Percentiles rank a stretch among this genome's conserved stretches.
Conservation (phyloP, 2,888 invertebrate genomes). For the Gibbula magus region DNA sequence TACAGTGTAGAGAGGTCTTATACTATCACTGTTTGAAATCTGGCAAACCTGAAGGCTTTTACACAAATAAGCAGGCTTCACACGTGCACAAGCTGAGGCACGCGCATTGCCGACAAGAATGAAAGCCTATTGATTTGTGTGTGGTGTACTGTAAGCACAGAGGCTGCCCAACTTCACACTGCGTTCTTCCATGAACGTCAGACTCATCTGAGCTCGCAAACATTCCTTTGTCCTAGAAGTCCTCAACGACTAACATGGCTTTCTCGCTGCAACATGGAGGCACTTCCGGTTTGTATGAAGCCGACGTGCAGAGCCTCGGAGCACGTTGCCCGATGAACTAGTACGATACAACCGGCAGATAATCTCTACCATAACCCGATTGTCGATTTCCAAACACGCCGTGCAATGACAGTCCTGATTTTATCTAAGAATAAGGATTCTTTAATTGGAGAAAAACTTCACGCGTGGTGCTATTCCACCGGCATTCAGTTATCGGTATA, state of each 20-base stretch:
- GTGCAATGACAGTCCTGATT: not conserved
- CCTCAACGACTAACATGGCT: not conserved
- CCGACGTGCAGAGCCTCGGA: no score
- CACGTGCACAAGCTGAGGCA: not conserved
- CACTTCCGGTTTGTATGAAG: not conserved
- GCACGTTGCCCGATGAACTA: not conserved
- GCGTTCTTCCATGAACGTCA: no score
- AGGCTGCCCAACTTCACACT: no score
- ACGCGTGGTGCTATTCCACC: no score
- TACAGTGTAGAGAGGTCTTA: constrained; percentile 10
- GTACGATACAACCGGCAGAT: not conserved
- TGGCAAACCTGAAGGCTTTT: not conserved
- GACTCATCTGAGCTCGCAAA: no score
- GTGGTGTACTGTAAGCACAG: no score
- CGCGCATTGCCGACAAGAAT: no score
- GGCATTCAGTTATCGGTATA: no score
- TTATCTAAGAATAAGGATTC: not conserved
- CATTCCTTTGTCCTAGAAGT: no score
- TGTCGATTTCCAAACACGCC: constrained; percentile 1
- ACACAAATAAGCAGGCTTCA: constrained; percentile 3
- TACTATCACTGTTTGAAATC: constrained; percentile 15
- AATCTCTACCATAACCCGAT: not conserved
- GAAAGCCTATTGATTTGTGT: no score
- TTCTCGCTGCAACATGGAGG: not conserved
- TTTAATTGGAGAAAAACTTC: not conserved